Conservation (phyloP, 1,140 invertebrate genomes). For the Drosophila orosa region DNA sequence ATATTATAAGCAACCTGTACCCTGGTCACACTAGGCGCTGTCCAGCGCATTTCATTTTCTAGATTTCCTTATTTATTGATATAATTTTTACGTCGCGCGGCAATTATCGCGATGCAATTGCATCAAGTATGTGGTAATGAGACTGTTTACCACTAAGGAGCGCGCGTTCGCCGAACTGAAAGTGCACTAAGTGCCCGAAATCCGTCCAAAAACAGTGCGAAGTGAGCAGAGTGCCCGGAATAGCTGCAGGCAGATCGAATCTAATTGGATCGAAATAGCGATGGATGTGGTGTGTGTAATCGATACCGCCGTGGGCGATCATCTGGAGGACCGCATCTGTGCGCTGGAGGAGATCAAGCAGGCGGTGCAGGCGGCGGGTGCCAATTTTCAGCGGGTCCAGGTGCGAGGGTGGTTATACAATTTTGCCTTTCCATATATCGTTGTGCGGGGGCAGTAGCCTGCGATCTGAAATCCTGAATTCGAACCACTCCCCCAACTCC, state of each 20-base stretch:
- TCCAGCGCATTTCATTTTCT: constrained; percentile 56
- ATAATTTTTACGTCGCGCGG: constrained; percentile 53
- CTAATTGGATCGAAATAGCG: constrained; percentile 76
- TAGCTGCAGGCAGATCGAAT: constrained; percentile 39
- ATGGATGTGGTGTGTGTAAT: constrained; percentile 97
- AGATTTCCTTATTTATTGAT: constrained; percentile 60
- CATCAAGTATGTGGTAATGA: constrained; percentile 70
- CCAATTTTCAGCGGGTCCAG: constrained; percentile 92
- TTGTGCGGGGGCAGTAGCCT: not conserved
- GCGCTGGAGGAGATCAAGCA: constrained; percentile 93
- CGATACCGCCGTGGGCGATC: constrained; percentile 90
- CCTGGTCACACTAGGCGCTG: constrained; percentile 6
- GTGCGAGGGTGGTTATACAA: constrained; percentile 85
- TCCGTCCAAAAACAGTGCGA: constrained; percentile 43
- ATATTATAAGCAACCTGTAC: no score
- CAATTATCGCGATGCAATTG: constrained; percentile 66
- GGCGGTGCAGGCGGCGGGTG: constrained; percentile 91
- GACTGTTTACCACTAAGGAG: constrained; percentile 49
- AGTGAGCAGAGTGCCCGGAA: constrained; percentile 55
- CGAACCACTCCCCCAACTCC: not conserved
- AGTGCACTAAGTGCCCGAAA: constrained; percentile 31
- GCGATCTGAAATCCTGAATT: constrained; percentile 2
- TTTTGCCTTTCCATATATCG: constrained; percentile 29
- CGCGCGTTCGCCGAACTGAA: constrained; percentile 30
- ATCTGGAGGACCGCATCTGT: constrained; percentile 90